Conservation (phyloP, 2,113 vertebrate genomes). For the Cryptomyrus ogoouensis region DNA sequence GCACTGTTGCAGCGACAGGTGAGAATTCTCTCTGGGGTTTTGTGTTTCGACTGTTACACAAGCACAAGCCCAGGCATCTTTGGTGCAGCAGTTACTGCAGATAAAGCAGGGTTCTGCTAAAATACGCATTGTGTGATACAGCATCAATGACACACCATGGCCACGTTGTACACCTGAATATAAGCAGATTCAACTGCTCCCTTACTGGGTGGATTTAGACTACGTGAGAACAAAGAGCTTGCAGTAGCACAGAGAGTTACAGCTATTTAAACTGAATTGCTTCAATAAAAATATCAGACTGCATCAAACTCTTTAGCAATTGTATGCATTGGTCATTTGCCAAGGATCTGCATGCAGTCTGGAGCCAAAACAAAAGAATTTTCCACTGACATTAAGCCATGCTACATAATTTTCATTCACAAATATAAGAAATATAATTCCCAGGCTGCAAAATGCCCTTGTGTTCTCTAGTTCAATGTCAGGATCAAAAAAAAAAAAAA, state of each 20-base stretch:
- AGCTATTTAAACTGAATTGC: neutral
- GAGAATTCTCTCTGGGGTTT: neutral
- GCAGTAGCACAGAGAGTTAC: neutral
- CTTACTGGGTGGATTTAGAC: neutral
- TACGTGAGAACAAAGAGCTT: neutral
- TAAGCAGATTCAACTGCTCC: neutral
- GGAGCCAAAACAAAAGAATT: neutral
- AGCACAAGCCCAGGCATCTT: neutral
- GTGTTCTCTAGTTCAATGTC: neutral
- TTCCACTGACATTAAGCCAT: neutral
- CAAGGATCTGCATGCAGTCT: neutral
- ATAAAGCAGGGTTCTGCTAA: neutral
- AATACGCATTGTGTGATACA: neutral
- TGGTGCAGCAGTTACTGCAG: neutral
- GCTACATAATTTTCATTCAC: neutral
- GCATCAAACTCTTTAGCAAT: neutral
- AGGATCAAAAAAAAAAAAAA: neutral
- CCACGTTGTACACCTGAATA: neutral
- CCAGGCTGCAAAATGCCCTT: constrained; percentile 1
- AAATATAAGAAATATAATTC: neutral
- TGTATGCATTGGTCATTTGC: neutral
- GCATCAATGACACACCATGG: neutral
- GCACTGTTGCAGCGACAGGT: neutral
- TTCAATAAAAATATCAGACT: neutral
- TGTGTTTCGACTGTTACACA: neutral